Evolutionary conservation across 2,797 vertebrate genomes (phyloP), one percentile per base, ranked within the genome.

Genomic region (Oreortyx pictus): DNA sequence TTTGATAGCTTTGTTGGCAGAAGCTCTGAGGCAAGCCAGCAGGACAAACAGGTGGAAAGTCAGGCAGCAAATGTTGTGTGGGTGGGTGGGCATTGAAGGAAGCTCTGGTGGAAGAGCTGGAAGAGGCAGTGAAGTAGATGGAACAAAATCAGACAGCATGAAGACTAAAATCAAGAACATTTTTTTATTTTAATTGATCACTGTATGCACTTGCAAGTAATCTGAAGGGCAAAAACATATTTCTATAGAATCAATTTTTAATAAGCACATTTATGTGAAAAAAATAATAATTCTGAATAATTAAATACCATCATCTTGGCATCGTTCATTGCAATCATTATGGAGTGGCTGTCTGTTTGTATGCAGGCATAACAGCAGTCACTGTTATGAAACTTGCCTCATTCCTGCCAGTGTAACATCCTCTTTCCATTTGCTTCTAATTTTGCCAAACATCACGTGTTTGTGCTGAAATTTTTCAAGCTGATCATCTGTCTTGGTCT

Each of bases 241-340:
- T 77, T 74, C 61, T 81, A 87, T 87, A 85, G 49, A 54, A 94
- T 92, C 43, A 70, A 92, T 90, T 92, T 93, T 96, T 94, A 90
- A 87, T 93, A 92, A 86, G 68, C 15, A 31, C 17, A 85, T 72
- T 87, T 78, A 60, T 77, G n/a, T 52, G 68, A 66, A 75, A 96
- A 96, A n/a, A 31, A 88, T 88, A 80, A 90, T 71, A 60, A 61
- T 82, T 85, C 49, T 94, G 54, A 90, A 90, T 94, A 96, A 95
- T 91, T 92, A 82, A 88, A 87, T 90, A 62, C 11, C 22, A 71
- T 64, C 7, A 43, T 85, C 59, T 82, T 90, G 83, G 72, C 68
- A 68, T 49, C 37, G 25, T 88, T 90, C 77, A 46, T 86, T 86
- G 31, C 31, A 77, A 50, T 71, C 44, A 59, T 92, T 86, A 39